Evolutionary conservation across 2,888 invertebrate genomes (phyloP).

Genomic region (Drosophila aldrichi): DNA sequence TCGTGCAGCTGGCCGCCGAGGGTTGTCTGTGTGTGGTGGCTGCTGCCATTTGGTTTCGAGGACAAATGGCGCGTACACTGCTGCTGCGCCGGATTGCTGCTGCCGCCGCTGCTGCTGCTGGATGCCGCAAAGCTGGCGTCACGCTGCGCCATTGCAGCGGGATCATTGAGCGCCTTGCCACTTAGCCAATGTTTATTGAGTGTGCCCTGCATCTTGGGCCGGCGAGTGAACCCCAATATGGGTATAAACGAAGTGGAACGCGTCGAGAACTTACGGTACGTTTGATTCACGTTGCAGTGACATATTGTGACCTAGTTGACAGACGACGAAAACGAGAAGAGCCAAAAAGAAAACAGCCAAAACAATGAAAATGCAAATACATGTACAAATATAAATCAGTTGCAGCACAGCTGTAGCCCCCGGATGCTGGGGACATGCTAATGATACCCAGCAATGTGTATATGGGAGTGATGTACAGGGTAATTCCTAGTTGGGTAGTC

Average conservation of each 20-base stretch:
- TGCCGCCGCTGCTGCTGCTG: constrained; percentile 12
- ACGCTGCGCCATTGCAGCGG: constrained; percentile 40
- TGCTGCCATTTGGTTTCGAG: constrained; percentile 57
- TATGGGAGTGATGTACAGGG: not conserved
- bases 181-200: constrained; percentile 87
- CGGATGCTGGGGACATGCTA: not conserved
- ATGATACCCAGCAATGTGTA: not conserved
- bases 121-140: constrained; percentile 41
- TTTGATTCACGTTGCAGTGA: constrained; percentile 92
- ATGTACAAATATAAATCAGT: not conserved
- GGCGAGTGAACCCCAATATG: constrained; percentile 84
- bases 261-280: constrained; percentile 89
- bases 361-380: not conserved
- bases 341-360: not conserved
- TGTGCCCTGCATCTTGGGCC: constrained; percentile 83
- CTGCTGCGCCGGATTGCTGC: constrained; percentile 36
- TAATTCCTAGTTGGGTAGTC: not conserved
- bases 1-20: constrained; percentile 82
- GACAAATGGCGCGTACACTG: constrained; percentile 67
- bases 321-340: constrained; percentile 1
- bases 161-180: constrained; percentile 85
- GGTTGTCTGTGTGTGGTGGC: constrained; percentile 60
- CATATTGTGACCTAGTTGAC: constrained; percentile 89
- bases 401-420: not conserved
- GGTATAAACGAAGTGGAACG: constrained; percentile 86